Evolutionary conservation across 1,140 invertebrate genomes (phyloP), one percentile per base, ranked within the genome.

Genomic region (Chelonus insularis): DNA sequence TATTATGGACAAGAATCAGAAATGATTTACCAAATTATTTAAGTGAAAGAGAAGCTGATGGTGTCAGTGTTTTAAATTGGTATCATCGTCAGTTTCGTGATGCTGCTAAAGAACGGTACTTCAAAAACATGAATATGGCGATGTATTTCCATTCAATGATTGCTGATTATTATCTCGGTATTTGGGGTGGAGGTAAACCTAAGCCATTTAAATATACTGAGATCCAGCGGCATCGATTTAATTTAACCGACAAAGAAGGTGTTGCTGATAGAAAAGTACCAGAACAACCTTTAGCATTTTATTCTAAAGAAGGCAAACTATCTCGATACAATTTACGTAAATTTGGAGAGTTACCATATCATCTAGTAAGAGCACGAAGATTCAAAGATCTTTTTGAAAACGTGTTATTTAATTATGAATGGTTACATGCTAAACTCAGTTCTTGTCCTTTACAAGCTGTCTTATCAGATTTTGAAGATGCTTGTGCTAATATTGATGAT

Each of bases 131-230:
- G 84, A 96, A 97, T 74, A 93, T 97, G 88, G 91, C 94, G 0
- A 91, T 90, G 73, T 97, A 96, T 75, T 97, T 98, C 76, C 96
- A 99, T 76, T 97, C 95, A 1, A 93, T 93, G 81, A 97, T 98
- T 63, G 95, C 97, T 1, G 97, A 99, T 82, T 99, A 98, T 76
- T 99, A 96, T 76, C 81, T 98, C 11, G 96, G 96, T 2, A 96
- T 94, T 62, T 97, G 94, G 94, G 93, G 95, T 23, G 95, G 95
- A 11, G 96, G 95, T 1, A 88, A 85, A 50, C 93, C 95, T 0
- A 98, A 99, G 71, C 96, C 91, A 0, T 99, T 98, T 72, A 95
- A 96, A 72, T 99, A 95, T 70, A 97, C 96, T 0, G 96, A 98
- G 80, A 95, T 97, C 57, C 96, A 99, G 73, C 84, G 93, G 39